phyloP scores from a whole-genome alignment of 2,113 vertebrate genomes.

The Capreolus pygargus region DNA sequence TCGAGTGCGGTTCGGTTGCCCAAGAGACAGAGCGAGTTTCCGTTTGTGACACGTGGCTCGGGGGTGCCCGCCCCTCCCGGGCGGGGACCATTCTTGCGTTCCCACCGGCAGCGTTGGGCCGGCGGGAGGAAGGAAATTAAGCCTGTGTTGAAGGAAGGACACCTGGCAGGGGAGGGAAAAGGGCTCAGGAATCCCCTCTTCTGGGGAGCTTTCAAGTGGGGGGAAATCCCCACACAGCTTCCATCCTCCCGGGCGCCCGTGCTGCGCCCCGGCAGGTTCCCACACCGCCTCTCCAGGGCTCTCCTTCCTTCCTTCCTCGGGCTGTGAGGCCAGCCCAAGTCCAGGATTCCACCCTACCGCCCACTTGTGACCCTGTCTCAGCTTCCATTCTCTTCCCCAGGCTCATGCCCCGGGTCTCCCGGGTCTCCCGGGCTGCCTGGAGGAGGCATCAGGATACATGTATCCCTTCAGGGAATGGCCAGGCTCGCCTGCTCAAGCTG shows the following conservation, averaged over 20 bases:
- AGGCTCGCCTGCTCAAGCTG: not conserved
- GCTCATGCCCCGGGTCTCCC: not conserved
- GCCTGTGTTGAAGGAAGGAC: conserved; percentile 68
- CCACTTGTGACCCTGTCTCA: not conserved
- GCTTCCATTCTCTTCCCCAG: not conserved
- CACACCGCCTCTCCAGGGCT: not conserved
- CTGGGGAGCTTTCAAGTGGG: conserved; percentile 49
- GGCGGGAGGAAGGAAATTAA: conserved; percentile 63
- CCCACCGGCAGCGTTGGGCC: not conserved
- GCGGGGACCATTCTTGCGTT: not conserved
- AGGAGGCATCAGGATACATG: not conserved
- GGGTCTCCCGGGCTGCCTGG: not conserved
- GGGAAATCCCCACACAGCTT: conserved; percentile 52
- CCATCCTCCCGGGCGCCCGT: not conserved
- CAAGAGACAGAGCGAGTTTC: not conserved
- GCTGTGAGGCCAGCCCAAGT: not conserved
- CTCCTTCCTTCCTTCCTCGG: not conserved
- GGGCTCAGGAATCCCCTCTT: conserved; percentile 57
- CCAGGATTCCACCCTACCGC: not conserved
- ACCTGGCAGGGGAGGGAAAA: conserved; percentile 54
- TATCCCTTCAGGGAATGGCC: not conserved
- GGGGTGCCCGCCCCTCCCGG: not conserved
- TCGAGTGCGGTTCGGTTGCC: not conserved
- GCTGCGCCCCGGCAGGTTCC: not conserved
- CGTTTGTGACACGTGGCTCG: not conserved